These are phyloP conservation scores for Papilio polytes DNA, from an alignment of 1,140 invertebrate genomes.

Conservation along the genomic window DNA sequence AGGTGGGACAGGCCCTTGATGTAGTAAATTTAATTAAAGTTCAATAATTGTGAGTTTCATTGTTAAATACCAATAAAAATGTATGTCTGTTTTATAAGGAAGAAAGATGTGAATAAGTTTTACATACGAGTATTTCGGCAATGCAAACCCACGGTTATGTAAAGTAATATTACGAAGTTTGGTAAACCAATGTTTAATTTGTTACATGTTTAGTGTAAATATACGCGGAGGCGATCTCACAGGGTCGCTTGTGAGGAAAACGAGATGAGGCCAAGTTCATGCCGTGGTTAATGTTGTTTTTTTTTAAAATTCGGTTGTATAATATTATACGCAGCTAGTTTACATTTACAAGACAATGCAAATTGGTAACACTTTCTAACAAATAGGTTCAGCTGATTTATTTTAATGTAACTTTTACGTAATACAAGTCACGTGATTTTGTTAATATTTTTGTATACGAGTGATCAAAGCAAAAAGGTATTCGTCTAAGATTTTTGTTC, in stretches of 20 bases:
- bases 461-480: too few species aligned
- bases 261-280: background rate
- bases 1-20: too few species aligned
- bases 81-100: too few species aligned
- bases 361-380: conserved; percentile 1
- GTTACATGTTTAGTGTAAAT: background rate
- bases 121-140: too few species aligned
- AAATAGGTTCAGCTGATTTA: background rate
- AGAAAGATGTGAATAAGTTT: too few species aligned
- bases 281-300: background rate
- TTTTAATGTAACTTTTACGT: background rate
- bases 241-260: background rate
- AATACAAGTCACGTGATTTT: background rate
- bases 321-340: background rate
- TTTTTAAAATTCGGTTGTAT: background rate
- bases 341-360: background rate
- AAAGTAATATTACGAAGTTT: too few species aligned
- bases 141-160: too few species aligned
- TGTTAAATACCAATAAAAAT: too few species aligned
- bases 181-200: background rate
- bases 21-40: too few species aligned
- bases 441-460: too few species aligned
- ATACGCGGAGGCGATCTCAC: background rate
- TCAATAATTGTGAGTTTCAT: too few species aligned
- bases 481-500: too few species aligned